A percentile compares a stretch with the other conserved stretches of the same genome.
These are phyloP conservation scores for Monoplex corrugatus DNA, from an alignment of 2,888 invertebrate species.

Conservation along the genomic window DNA sequence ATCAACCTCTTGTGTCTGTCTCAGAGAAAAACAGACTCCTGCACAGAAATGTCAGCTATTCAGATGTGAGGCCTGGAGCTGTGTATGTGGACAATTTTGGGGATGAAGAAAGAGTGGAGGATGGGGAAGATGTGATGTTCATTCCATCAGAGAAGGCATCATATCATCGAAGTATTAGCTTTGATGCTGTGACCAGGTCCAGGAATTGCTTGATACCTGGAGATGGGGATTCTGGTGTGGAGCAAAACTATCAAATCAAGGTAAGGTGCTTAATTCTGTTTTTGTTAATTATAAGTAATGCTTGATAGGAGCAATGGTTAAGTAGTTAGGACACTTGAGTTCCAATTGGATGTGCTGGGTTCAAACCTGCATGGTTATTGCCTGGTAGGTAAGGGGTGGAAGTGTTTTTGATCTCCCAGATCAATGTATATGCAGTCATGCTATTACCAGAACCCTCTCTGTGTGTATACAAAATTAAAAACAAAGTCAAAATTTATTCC, in stretches of 20 bases:
- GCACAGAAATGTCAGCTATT: conserved; percentile 36
- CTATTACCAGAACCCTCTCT: too few relatives aligned
- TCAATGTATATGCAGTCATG: too few relatives aligned
- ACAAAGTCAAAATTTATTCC: too few relatives aligned
- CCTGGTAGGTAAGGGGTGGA: too few relatives aligned
- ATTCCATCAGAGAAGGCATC: background rate
- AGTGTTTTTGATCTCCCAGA: too few relatives aligned
- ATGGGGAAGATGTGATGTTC: background rate
- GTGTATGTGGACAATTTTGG: conserved; percentile 35
- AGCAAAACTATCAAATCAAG: conserved; percentile 58
- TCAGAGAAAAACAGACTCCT: conserved; percentile 29
- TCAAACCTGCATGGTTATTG: too few relatives aligned
- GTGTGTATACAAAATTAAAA: too few relatives aligned
- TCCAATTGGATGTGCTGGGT: too few relatives aligned
- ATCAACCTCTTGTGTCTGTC: background rate
- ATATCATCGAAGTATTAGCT: conserved; percentile 67
- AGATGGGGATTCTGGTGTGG: background rate
- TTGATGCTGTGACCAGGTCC: conserved; percentile 62
- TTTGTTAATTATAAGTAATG: background rate
- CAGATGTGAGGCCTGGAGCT: background rate
- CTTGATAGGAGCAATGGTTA: too few relatives aligned
- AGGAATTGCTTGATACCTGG: conserved; percentile 47
- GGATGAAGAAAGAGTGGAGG: conserved; percentile 14
- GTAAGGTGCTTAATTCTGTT: conserved; percentile 44
- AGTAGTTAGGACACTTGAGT: too few relatives aligned